These are phyloP conservation scores for Pseudonaja textilis DNA, from an alignment of 2,113 vertebrate genomes.

Conservation along the genomic window DNA sequence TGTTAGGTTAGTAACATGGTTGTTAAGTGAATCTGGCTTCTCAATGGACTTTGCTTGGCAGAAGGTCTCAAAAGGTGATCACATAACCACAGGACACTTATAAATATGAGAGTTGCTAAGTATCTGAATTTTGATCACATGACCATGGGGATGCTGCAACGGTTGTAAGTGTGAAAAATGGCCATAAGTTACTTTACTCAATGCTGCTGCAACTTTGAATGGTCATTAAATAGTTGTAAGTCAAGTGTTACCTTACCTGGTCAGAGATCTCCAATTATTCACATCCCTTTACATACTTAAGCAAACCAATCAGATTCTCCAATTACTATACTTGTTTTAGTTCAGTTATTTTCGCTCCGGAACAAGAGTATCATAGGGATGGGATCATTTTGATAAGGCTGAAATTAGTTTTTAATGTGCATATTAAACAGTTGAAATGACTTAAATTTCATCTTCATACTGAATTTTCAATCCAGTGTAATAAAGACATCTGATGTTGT, in stretches of 20 bases:
- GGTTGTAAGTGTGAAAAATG: not conserved
- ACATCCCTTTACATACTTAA: not conserved
- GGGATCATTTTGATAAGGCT: not conserved
- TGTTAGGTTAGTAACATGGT: not conserved
- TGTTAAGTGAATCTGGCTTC: not conserved
- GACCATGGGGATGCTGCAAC: not conserved
- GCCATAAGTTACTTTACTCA: not conserved
- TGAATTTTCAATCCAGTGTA: not conserved
- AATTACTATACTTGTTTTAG: not conserved
- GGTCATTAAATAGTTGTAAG: not conserved
- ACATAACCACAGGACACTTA: not conserved
- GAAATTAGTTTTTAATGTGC: not conserved
- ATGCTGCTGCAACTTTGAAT: not conserved
- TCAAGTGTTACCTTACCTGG: not conserved
- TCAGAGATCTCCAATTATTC: not conserved
- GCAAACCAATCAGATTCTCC: not conserved
- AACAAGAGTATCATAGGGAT: not conserved
- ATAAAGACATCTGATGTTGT: conserved; percentile 12
- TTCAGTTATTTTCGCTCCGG: not conserved
- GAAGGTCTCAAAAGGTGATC: not conserved
- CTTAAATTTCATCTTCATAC: not conserved
- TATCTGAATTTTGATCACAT: not conserved
- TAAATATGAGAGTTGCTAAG: not conserved
- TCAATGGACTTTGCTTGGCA: not conserved
- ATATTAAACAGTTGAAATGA: not conserved